Base-by-base conservation (phyloP, 2,113 vertebrate genomes). In the Eurystomus gularis region DNA sequence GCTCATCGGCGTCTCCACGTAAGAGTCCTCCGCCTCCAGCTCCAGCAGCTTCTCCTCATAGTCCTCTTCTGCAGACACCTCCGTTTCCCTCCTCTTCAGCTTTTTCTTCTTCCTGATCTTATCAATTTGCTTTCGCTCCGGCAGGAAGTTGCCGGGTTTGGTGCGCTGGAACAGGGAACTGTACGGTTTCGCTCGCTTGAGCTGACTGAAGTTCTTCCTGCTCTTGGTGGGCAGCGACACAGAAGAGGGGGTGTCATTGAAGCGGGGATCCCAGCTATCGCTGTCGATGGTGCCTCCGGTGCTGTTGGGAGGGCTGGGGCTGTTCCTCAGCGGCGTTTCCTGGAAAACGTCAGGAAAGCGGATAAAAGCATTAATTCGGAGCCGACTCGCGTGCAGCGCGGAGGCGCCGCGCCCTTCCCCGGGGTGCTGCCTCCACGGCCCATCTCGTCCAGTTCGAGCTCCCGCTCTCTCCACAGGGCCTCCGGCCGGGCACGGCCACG, bases 281-380 rank as follows among this genome's bases (percentile, higher is more conserved):
- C 99, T 99, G 98, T 99, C 99, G 2, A 98, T 97, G 3, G 99
- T 99, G 94, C 99, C 99, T 8, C 99, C 99, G 1, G 99, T 99
- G 96, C 99, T 99, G 97, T 99, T 99, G 35, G 99, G 99, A 2
- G 99, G 99, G 92, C 99, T 99, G 86, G 99, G 99, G 91, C 99
- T 99, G 96, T 99, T 99, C 94, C 99, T 98, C 77, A 99, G 95
- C 6, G 99, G 97, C 2, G 98, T 96, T 84, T 99, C 99, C 99
- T 99, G 81, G 44, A 76, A 92, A 44, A 29, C 1, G 0, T 19
- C 3, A 8, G 48, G 25, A 21, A 76, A 66, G 18, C 7, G 3
- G 51, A 26, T 21, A 52, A 44, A 52, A 37, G 33, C 71, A 0
- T 80, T 46, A 44, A 49, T 16, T 8, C 0, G 0, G 49, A 72